A percentile compares a stretch with the other conserved stretches of the same genome.
phyloP scores from a whole-genome alignment of 2,797 vertebrate genomes.

The Epinephelus awoara region DNA sequence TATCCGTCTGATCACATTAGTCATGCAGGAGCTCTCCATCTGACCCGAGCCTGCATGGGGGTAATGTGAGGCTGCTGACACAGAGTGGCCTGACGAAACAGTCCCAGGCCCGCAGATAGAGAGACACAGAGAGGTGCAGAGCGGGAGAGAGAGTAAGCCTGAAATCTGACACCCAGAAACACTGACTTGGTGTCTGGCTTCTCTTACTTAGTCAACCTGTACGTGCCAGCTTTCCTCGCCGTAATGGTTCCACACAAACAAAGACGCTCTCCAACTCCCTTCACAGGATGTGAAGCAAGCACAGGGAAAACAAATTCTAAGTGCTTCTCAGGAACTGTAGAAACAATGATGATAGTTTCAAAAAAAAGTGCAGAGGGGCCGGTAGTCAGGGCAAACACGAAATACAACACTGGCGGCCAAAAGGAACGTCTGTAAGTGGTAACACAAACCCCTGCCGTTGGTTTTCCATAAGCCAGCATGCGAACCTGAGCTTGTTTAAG shows the following conservation, averaged over 20 bases:
- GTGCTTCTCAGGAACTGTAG: slow-evolving; percentile 68
- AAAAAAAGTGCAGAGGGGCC: slow-evolving; percentile 35
- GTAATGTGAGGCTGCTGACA: slow-evolving; percentile 81
- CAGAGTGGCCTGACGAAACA: slow-evolving; percentile 72
- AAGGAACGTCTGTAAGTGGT: slow-evolving; percentile 62
- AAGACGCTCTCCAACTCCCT: slow-evolving; percentile 68
- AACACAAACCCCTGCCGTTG: slow-evolving; percentile 60
- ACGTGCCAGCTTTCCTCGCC: slow-evolving; percentile 76
- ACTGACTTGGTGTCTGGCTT: slow-evolving; percentile 84
- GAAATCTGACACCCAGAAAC: slow-evolving; percentile 85
- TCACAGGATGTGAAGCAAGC: slow-evolving; percentile 76
- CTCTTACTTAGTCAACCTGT: slow-evolving; percentile 83
- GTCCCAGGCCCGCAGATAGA: slow-evolving; percentile 68
- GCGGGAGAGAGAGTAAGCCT: slow-evolving; percentile 57
- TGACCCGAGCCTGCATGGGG: slow-evolving; percentile 77
- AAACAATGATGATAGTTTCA: slow-evolving; percentile 69
- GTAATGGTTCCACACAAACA: slow-evolving; percentile 81
- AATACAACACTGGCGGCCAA: slow-evolving; percentile 59
- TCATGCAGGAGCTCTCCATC: slow-evolving; percentile 81
- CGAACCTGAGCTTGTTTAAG: slow-evolving; percentile 81
- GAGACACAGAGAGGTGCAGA: slow-evolving; percentile 26
- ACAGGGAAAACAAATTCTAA: slow-evolving; percentile 67
- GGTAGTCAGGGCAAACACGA: slow-evolving; percentile 59
- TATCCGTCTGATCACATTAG: slow-evolving; percentile 83
- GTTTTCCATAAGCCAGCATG: slow-evolving; percentile 60